A percentile compares a stretch with the other conserved stretches of the same genome.
Evolutionary conservation across 2,888 invertebrate genomes (phyloP).

Genomic region (Cordylochernes scorpioides): DNA sequence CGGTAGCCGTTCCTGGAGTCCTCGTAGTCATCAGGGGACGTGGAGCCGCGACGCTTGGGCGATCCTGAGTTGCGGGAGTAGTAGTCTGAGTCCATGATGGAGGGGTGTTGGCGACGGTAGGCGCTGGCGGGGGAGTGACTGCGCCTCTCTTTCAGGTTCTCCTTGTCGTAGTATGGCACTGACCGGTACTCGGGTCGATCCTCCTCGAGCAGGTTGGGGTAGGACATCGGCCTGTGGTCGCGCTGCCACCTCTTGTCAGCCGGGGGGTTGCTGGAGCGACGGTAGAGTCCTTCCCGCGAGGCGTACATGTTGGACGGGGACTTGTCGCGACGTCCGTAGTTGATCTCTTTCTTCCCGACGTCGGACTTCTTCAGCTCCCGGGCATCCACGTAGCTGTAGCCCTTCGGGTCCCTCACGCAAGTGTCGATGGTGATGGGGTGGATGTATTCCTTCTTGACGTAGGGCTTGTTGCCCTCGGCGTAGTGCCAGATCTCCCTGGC

Average conservation of each 20-base stretch:
- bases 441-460: background rate
- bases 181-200: no score
- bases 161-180: no score
- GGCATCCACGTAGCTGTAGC: background rate
- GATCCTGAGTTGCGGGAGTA: no score
- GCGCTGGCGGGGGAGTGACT: no score
- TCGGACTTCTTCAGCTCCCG: background rate
- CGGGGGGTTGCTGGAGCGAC: constrained; percentile 9
- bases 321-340: background rate
- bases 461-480: background rate
- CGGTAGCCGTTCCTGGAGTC: no score
- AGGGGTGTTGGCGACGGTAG: no score
- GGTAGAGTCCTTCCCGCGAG: constrained; percentile 10
- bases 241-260: constrained; percentile 6
- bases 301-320: no score
- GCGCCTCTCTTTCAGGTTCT: no score
- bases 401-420: background rate
- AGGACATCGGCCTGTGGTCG: constrained; percentile 9
- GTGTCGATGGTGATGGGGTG: background rate
- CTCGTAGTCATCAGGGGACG: no score
- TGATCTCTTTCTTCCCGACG: background rate
- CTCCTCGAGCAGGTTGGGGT: constrained; percentile 8
- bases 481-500: background rate
- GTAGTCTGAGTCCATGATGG: no score
- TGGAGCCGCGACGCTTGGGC: no score